Conservation (phyloP, 2,113 vertebrate genomes). For the Ciconia stormi region DNA sequence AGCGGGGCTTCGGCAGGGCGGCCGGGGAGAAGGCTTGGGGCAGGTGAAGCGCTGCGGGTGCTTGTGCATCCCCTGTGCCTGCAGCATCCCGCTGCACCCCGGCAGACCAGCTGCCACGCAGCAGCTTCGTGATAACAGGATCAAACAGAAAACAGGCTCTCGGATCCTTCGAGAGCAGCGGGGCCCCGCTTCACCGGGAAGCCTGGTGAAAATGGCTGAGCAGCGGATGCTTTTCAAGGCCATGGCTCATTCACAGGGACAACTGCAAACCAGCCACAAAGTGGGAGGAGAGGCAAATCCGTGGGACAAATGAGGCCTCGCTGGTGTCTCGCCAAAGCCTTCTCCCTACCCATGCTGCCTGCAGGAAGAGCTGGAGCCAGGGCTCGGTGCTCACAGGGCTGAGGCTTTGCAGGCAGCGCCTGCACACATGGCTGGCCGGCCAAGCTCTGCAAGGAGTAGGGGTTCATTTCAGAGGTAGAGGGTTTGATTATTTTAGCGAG, state of each 20-base stretch:
- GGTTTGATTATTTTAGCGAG: fast-evolving
- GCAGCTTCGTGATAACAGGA: fast-evolving
- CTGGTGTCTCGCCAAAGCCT: not conserved
- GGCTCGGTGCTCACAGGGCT: not conserved
- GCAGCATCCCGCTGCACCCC: not conserved
- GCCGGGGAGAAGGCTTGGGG: fast-evolving
- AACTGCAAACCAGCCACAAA: not conserved
- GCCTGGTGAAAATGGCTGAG: not conserved
- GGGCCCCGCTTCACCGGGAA: not conserved
- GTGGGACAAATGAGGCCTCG: not conserved
- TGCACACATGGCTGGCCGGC: not conserved
- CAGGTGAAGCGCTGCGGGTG: not conserved
- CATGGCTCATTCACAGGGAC: not conserved
- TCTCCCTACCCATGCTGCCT: not conserved
- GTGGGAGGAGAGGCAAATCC: not conserved
- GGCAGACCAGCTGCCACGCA: fast-evolving
- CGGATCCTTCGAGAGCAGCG: fast-evolving
- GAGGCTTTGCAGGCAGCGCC: not conserved
- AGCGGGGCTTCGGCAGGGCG: not conserved
- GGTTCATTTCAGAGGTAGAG: fast-evolving
- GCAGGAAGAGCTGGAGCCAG: not conserved
- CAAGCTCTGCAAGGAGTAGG: not conserved
- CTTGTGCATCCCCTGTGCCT: not conserved
- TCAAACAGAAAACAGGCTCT: not conserved
- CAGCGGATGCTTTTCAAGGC: not conserved